Conservation (phyloP, 2,797 vertebrate species). For the Chromobotia macracanthus region DNA sequence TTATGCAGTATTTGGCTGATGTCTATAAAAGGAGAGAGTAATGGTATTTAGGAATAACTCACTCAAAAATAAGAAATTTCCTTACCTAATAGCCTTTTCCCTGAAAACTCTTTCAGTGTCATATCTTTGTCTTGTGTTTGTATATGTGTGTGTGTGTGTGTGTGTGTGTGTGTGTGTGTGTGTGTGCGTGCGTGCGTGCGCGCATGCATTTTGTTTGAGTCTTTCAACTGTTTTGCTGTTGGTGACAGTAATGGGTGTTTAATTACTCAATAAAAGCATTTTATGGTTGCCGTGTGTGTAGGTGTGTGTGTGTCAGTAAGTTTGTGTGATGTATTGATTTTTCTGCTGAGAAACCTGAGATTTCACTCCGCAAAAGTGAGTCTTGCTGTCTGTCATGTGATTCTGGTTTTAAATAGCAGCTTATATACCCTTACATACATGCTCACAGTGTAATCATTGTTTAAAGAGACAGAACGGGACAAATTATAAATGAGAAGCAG, state of each 20-base stretch:
- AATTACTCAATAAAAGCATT: constrained; percentile 99
- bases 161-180: constrained; percentile 15
- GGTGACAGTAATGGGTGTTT: constrained; percentile 99
- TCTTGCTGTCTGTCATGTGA: constrained; percentile 45
- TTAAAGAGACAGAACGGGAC: background rate
- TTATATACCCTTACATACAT: constrained; percentile 26
- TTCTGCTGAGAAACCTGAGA: constrained; percentile 54
- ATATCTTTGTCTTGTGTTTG: too few relatives aligned
- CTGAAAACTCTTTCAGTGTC: too few relatives aligned
- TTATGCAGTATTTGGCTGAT: constrained; percentile 18
- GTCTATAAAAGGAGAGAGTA: background rate
- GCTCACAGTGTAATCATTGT: background rate
- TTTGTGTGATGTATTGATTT: constrained; percentile 69
- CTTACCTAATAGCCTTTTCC: too few relatives aligned
- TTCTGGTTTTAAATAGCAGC: constrained; percentile 48
- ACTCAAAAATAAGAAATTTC: background rate
- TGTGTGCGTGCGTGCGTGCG: too few relatives aligned
- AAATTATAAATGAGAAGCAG: background rate
- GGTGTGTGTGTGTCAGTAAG: constrained; percentile 40
- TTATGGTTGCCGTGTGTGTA: constrained; percentile 86
- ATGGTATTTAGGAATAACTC: background rate
- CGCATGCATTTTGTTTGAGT: constrained; percentile 78
- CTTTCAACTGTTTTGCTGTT: constrained; percentile 94
- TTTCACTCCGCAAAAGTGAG: constrained; percentile 53
- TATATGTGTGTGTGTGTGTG: constrained; percentile 32